Percentiles rank a stretch among this genome's conserved stretches.
Conservation (phyloP, 1,140 invertebrate genomes). For the Drosophila bipectinata region DNA sequence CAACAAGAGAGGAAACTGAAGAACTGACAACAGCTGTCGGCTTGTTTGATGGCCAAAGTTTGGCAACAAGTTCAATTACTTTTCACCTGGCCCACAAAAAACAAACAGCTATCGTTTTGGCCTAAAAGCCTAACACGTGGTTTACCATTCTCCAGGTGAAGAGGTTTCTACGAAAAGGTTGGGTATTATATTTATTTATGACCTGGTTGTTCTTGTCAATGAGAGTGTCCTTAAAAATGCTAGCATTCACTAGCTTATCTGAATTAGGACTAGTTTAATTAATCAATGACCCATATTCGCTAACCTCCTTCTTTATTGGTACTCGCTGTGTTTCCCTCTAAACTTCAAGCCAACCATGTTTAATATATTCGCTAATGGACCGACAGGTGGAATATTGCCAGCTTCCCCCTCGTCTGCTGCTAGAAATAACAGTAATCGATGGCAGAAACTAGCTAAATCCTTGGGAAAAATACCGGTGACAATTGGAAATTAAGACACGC, state of each 20-base stretch:
- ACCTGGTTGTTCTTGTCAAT: no score
- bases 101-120: conserved; percentile 42
- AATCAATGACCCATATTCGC: not conserved
- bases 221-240: no score
- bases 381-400: not conserved
- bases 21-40: conserved; percentile 59
- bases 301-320: no score
- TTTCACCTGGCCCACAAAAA: conserved; percentile 61
- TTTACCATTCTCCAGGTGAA: conserved; percentile 14
- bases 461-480: conserved; percentile 35
- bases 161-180: not conserved
- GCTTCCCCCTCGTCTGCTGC: not conserved
- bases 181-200: no score
- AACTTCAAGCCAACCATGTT: conserved; percentile 12
- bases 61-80: conserved; percentile 74
- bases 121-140: conserved; percentile 40
- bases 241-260: no score
- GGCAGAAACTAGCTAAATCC: conserved; percentile 19
- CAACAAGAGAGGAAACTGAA: conserved; percentile 24
- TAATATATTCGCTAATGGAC: conserved; percentile 21
- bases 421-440: conserved; percentile 10
- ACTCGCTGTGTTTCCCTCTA: not conserved
- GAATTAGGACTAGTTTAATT: not conserved
- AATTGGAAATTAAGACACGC: conserved; percentile 52
- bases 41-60: conserved; percentile 72